These are phyloP conservation scores for Bombyx mori DNA, from an alignment of 1,140 invertebrate genomes.

Conservation along the genomic window DNA sequence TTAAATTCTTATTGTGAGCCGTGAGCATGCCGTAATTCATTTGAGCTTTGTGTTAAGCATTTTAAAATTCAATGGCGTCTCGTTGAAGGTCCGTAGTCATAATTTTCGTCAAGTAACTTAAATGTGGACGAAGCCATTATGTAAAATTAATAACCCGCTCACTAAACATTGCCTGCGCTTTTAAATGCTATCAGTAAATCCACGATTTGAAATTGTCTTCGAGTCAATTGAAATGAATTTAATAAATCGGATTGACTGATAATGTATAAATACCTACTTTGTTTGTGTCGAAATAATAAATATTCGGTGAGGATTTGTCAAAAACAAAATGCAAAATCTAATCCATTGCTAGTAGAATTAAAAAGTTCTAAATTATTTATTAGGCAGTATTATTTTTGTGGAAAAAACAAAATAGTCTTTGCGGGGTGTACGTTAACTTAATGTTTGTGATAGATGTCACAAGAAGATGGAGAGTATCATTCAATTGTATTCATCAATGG, in stretches of 20 bases:
- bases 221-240: slow-evolving; percentile 35
- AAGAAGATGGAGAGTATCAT: too few species aligned
- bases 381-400: not conserved
- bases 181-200: slow-evolving; percentile 61
- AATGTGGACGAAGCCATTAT: slow-evolving; percentile 49
- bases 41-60: slow-evolving; percentile 17
- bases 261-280: not conserved
- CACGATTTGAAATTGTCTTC: slow-evolving; percentile 60
- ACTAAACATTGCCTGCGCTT: slow-evolving; percentile 53
- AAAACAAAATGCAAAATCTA: not conserved
- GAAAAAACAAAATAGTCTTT: too few species aligned
- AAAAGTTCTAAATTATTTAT: not conserved
- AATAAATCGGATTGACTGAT: slow-evolving; percentile 24
- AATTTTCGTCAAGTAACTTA: slow-evolving; percentile 47
- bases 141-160: slow-evolving; percentile 54
- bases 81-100: slow-evolving; percentile 30
- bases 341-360: not conserved
- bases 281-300: too few species aligned
- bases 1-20: too few species aligned
- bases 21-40: slow-evolving; percentile 16
- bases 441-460: too few species aligned
- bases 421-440: too few species aligned
- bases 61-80: slow-evolving; percentile 37
- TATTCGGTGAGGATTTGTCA: too few species aligned
- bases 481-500: not conserved